These are phyloP conservation scores for Drosophila peninsularis DNA, from an alignment of 2,888 invertebrate species.

Conservation along the genomic window DNA sequence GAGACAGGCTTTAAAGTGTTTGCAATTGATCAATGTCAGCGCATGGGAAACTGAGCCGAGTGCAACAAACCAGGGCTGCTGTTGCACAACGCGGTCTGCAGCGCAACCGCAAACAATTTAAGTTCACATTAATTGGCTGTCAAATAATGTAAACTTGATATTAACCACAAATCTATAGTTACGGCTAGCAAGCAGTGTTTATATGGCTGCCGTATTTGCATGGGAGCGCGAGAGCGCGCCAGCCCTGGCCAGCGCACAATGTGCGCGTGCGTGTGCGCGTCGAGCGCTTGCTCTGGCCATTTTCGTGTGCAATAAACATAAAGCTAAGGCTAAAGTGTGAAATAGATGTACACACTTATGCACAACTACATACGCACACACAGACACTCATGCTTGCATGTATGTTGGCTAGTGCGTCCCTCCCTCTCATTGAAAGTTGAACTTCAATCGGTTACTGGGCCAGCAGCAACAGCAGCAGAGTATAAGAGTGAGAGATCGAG, in stretches of 20 bases:
- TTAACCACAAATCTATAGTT: not conserved
- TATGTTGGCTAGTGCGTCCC: not conserved
- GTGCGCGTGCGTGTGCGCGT: conserved; percentile 56
- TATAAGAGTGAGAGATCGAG: not conserved
- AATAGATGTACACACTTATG: not conserved
- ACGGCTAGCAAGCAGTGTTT: not conserved
- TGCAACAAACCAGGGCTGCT: conserved; percentile 47
- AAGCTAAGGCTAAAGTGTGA: conserved; percentile 34
- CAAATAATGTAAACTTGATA: not conserved
- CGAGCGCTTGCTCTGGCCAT: conserved; percentile 52
- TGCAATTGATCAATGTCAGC: conserved; percentile 63
- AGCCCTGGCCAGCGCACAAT: conserved; percentile 42
- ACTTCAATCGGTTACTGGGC: conserved; percentile 59
- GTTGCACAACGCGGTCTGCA: not conserved
- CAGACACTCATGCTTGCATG: not conserved
- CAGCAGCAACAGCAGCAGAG: conserved; percentile 17
- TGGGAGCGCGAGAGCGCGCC: not conserved
- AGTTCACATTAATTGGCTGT: conserved; percentile 11
- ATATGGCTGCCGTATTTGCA: conserved; percentile 2
- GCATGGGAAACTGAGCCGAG: conserved; percentile 54
- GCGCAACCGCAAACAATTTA: conserved; percentile 7
- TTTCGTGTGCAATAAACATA: conserved; percentile 48
- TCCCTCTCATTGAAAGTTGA: conserved; percentile 31
- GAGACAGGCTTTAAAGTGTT: conserved; percentile 34
- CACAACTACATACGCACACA: not conserved